Conservation (phyloP, 2,113 vertebrate species). For the Microtus ochrogaster region DNA sequence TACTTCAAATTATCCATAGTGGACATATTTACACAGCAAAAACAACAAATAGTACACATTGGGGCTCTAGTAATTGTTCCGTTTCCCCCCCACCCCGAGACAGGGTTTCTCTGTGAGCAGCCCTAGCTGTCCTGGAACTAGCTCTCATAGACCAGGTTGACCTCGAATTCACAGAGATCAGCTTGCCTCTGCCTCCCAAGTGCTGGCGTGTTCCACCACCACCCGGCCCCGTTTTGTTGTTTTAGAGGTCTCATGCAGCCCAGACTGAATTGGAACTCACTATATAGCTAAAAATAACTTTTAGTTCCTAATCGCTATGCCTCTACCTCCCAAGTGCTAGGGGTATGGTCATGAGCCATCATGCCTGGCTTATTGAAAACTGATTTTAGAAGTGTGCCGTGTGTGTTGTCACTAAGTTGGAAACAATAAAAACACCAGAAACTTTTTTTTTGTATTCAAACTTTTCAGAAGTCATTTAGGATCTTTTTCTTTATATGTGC, state of each 20-base stretch:
- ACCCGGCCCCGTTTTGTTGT: not conserved
- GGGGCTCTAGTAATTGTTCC: not conserved
- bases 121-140: no score
- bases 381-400: not conserved
- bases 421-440: not conserved
- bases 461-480: not conserved
- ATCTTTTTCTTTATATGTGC: not conserved
- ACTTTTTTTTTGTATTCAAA: not conserved
- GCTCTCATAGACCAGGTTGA: no score
- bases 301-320: not conserved
- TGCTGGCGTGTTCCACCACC: rapidly evolving
- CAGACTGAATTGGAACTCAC: not conserved
- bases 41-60: not conserved
- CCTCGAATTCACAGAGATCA: no score
- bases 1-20: not conserved
- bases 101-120: no score
- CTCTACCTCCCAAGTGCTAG: not conserved
- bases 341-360: not conserved
- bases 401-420: not conserved
- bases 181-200: no score
- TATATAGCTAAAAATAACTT: not conserved
- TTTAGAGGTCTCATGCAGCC: not conserved
- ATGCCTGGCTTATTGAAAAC: not conserved
- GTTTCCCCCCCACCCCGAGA: not conserved
- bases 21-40: not conserved